Evolutionary conservation across 2,888 invertebrate genomes (phyloP), one percentile per base, ranked within the genome.

Genomic region (Oligia latruncula): DNA sequence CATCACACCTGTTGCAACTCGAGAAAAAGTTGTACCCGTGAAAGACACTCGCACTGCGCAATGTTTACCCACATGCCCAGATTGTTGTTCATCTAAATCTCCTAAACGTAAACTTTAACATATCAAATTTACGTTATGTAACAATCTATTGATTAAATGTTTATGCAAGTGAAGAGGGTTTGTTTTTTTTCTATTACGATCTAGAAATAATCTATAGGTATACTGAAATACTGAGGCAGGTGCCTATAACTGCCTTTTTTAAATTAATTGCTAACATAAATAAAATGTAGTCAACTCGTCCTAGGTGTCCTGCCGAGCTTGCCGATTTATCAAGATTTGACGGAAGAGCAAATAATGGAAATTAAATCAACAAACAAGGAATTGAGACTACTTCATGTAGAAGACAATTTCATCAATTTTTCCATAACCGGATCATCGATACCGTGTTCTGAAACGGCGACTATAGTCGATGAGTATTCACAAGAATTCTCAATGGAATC

Each of bases 11-110:
- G 91, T 91, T 29, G 80, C 87, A 23, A 90, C 88, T 13, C 82
- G 92, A 46, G 93, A 93, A 40, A 95, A 91, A 90, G 84, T 87
- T 40, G 90, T 96, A 13, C 95, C 96, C 1, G 92, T 94, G 4
- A 92, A 71, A 78, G 96, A 96, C 77, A 93, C 92, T 15, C 94
- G 96, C 11, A 94, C 95, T n/a, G 93, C 95, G 1, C 96, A 96
- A 86, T 96, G 95, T 87, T 77, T 90, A 23, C 90, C 93, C 9
- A 87, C 91, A 71, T 94, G 93, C 87, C 79, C 91, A 62, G 85
- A 86, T 68, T 94, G 94, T 89, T 94, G 94, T 87, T 79, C 88
- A 52, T 60, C 83, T 72, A 89, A 84, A 86, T 80, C 81, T 77
- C 64, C 82, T 74, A 91, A 84, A 86, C 84, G 83, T 82, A 83